Percentiles rank a stretch among this genome's conserved stretches.
Conservation (phyloP, 2,888 invertebrate genomes). For the Anthophora plumipes region DNA sequence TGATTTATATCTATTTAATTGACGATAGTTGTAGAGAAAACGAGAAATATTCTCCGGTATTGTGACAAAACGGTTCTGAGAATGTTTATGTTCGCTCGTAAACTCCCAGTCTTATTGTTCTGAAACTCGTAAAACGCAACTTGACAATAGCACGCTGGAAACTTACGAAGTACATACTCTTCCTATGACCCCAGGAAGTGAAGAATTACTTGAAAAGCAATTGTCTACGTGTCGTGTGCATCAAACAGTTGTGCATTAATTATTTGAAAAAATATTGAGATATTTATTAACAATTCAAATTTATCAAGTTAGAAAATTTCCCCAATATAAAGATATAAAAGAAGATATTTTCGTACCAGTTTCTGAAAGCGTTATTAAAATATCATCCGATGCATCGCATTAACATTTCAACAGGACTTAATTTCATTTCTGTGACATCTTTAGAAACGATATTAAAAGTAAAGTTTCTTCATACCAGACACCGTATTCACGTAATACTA, state of each 20-base stretch:
- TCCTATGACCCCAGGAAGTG: background rate
- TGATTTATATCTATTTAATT: background rate
- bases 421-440: no score
- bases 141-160: constrained; percentile 5
- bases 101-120: constrained; percentile 8
- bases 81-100: constrained; percentile 10
- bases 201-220: background rate
- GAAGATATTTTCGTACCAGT: no score
- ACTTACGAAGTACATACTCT: background rate
- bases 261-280: no score
- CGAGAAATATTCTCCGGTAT: background rate
- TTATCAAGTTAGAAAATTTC: no score
- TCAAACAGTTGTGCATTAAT: no score
- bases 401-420: no score
- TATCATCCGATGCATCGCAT: no score
- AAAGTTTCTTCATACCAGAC: background rate
- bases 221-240: background rate
- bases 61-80: background rate
- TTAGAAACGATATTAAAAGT: background rate
- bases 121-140: constrained; percentile 9
- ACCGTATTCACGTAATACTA: background rate
- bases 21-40: no score
- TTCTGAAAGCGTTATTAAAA: no score
- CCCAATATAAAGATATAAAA: no score
- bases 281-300: no score